A percentile compares a stretch with the other conserved stretches of the same genome.
These are phyloP conservation scores for Saccopteryx bilineata DNA, from an alignment of 2,113 vertebrate species.

Conservation along the genomic window DNA sequence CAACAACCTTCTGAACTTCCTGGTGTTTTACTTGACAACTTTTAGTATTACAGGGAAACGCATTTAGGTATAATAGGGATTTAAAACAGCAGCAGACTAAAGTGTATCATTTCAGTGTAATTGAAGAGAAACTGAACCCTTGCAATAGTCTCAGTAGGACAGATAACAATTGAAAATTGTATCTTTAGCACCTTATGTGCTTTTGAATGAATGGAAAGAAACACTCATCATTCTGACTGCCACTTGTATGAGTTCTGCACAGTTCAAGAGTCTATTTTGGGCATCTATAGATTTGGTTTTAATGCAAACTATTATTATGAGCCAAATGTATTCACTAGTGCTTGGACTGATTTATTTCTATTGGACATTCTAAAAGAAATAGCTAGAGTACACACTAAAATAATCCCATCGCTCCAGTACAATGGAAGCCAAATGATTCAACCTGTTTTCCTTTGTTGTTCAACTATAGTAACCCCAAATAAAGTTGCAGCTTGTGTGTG, in stretches of 20 bases:
- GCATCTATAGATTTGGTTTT: constrained; percentile 77
- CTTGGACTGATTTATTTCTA: constrained; percentile 68
- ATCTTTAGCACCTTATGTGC: constrained; percentile 69
- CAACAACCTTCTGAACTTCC: neutral
- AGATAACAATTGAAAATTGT: constrained; percentile 71
- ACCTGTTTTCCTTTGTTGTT: constrained; percentile 73
- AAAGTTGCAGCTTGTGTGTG: constrained; percentile 41
- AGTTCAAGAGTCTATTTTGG: constrained; percentile 71
- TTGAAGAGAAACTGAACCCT: constrained; percentile 53
- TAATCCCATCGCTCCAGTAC: constrained; percentile 35
- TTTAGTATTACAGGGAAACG: constrained; percentile 24
- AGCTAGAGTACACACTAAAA: constrained; percentile 69
- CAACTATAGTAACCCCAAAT: constrained; percentile 68
- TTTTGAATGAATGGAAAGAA: constrained; percentile 61
- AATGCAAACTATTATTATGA: constrained; percentile 75
- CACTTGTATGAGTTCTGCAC: constrained; percentile 66
- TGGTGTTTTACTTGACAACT: constrained; percentile 30
- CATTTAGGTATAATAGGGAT: constrained; percentile 69
- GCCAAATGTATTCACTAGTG: constrained; percentile 44
- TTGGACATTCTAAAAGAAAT: constrained; percentile 51
- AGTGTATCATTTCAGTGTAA: constrained; percentile 70
- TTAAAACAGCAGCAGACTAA: constrained; percentile 66
- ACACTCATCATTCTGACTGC: constrained; percentile 50
- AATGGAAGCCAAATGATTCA: constrained; percentile 72
- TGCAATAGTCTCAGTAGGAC: constrained; percentile 53